Evolutionary conservation across 2,113 vertebrate species (phyloP).

Genomic region (Leuciscus idus): DNA sequence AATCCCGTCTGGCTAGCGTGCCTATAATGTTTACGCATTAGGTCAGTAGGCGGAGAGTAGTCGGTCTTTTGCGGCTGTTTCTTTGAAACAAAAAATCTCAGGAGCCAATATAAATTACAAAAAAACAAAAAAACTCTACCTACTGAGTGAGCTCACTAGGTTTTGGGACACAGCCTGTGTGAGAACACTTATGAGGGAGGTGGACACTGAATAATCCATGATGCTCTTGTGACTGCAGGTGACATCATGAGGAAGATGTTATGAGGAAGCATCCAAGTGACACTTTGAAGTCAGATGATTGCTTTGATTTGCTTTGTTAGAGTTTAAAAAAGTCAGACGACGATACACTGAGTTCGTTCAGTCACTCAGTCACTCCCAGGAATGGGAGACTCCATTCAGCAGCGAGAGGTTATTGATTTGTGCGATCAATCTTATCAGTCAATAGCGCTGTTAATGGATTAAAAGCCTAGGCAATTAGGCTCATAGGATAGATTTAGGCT

Average conservation of each 20-base stretch:
- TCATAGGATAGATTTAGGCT: slow-evolving; percentile 49
- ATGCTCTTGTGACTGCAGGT: background rate
- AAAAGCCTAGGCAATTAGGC: slow-evolving; percentile 62
- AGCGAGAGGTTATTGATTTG: slow-evolving; percentile 55
- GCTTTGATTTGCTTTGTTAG: background rate
- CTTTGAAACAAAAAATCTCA: background rate
- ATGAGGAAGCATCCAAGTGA: background rate
- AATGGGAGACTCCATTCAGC: background rate
- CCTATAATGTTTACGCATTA: no score
- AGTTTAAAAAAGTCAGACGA: background rate
- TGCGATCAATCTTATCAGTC: slow-evolving; percentile 66
- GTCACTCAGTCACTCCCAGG: background rate
- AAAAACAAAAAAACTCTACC: no score
- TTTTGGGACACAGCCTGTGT: background rate
- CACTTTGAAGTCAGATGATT: background rate
- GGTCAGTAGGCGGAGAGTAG: no score
- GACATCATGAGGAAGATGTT: background rate
- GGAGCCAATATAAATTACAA: background rate
- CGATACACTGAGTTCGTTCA: background rate
- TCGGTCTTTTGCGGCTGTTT: no score
- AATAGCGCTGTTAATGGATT: slow-evolving; percentile 62
- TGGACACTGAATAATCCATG: background rate
- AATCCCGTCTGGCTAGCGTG: no score
- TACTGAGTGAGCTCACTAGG: background rate
- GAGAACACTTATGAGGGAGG: background rate